Conservation (phyloP, 2,888 invertebrate species). For the Epirrhoe alternata region DNA sequence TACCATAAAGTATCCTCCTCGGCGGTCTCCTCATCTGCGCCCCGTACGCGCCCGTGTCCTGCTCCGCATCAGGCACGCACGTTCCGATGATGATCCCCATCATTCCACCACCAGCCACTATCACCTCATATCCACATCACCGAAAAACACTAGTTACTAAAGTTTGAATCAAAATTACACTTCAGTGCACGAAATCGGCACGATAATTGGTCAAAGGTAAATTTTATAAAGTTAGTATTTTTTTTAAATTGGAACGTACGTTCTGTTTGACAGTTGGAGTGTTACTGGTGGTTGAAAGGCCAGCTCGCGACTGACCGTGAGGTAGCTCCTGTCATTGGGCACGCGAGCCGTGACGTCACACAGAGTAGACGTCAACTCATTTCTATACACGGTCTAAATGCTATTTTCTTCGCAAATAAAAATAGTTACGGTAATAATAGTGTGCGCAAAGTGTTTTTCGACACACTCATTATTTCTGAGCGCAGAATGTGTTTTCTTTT, state of each 20-base stretch:
- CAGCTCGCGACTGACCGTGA: conserved; percentile 26
- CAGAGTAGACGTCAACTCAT: conserved; percentile 37
- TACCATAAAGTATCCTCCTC: conserved; percentile 79
- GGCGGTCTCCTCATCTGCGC: conserved; percentile 73
- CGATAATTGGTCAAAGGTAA: not conserved
- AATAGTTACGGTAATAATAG: conserved; percentile 31
- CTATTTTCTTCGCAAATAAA: conserved; percentile 41
- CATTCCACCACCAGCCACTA: conserved; percentile 52
- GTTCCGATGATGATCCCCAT: conserved; percentile 91
- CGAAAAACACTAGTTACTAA: not conserved
- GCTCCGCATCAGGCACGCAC: conserved; percentile 88
- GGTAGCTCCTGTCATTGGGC: conserved; percentile 43
- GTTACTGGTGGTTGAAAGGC: conserved; percentile 37
- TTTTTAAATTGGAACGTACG: conserved; percentile 24
- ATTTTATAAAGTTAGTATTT: not conserved
- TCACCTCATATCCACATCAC: conserved; percentile 45
- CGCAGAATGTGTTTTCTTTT: conserved; percentile 6
- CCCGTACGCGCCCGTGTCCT: conserved; percentile 80
- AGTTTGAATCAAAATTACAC: conserved; percentile 18
- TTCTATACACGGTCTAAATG: conserved; percentile 35
- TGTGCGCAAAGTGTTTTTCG: conserved; percentile 20
- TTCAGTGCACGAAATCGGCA: conserved; percentile 19
- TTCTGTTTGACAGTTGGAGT: conserved; percentile 31
- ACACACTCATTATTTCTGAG: conserved; percentile 10
- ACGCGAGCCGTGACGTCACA: conserved; percentile 60